Evolutionary conservation across 1,140 invertebrate species (phyloP).

Genomic region (Atta colombica): DNA sequence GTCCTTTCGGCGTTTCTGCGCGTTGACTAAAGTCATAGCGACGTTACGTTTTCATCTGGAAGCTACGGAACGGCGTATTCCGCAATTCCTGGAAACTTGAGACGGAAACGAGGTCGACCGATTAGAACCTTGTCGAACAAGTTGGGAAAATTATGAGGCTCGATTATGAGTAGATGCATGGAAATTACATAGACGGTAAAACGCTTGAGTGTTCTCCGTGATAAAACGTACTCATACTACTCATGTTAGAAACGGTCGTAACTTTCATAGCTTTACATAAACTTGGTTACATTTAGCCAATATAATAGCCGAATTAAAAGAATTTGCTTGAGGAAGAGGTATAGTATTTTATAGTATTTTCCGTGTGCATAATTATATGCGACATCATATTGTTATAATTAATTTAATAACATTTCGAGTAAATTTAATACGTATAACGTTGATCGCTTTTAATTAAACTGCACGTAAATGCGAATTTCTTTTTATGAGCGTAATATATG

Average conservation of each 20-base stretch:
- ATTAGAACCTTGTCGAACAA: constrained; percentile 54
- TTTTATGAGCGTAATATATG: background rate
- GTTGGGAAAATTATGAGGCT: constrained; percentile 44
- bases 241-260: background rate
- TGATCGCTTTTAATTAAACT: constrained; percentile 32
- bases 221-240: background rate
- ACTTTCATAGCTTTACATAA: constrained; percentile 6
- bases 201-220: background rate
- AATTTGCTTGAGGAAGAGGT: background rate
- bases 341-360: background rate
- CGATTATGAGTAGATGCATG: constrained; percentile 49
- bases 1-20: constrained; percentile 17
- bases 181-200: constrained; percentile 19
- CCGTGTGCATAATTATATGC: background rate
- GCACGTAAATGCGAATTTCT: background rate
- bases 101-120: constrained; percentile 51
- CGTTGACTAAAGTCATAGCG: constrained; percentile 39
- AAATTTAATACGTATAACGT: constrained; percentile 18
- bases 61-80: constrained; percentile 14
- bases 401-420: background rate
- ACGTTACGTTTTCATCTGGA: constrained; percentile 57
- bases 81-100: constrained; percentile 9
- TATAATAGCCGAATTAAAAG: constrained; percentile 28
- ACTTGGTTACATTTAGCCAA: constrained; percentile 24
- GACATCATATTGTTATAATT: constrained; percentile 5